Evolutionary conservation across 2,113 vertebrate species (phyloP).

Genomic region (Eidolon helvum): DNA sequence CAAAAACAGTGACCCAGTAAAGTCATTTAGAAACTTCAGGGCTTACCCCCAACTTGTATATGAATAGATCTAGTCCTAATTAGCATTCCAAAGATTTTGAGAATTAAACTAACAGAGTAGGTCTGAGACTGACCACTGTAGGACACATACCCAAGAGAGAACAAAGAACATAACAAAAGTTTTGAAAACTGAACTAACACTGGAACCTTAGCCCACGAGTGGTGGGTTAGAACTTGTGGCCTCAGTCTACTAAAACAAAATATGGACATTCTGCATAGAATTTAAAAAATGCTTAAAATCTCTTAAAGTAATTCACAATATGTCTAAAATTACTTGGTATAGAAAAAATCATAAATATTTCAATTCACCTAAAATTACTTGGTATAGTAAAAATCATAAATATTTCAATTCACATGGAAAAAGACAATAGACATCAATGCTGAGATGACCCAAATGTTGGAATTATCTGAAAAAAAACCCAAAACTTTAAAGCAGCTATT

Average conservation of each 20-base stretch:
- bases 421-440: background rate
- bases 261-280: background rate
- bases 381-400: background rate
- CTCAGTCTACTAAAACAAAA: background rate
- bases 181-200: background rate
- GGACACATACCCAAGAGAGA: background rate
- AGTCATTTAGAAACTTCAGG: background rate
- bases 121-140: background rate
- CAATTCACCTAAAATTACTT: background rate
- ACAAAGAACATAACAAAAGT: background rate
- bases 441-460: background rate
- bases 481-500: background rate
- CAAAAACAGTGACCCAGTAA: background rate
- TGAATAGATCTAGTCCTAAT: background rate
- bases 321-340: background rate
- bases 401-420: background rate
- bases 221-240: background rate
- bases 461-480: background rate
- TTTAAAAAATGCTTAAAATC: background rate
- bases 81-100: background rate
- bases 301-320: background rate
- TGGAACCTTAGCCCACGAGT: background rate
- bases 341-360: background rate
- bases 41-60: background rate
- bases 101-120: background rate